Conservation (phyloP, 2,113 vertebrate species). For the Ahaetulla prasina region DNA sequence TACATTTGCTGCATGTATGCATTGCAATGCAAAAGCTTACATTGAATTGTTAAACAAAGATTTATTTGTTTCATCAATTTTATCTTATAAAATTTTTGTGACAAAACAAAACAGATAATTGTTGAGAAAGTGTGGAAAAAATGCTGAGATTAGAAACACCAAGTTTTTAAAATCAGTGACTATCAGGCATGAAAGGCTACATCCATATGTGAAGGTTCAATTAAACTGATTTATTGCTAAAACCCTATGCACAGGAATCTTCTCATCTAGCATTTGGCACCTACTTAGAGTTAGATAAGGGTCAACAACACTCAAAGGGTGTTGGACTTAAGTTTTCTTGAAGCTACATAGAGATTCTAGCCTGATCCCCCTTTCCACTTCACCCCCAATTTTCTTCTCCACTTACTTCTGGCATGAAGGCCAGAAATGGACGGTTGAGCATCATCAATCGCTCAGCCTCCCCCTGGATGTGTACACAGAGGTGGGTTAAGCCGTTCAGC, state of each 20-base stretch:
- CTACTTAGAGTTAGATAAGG: not conserved
- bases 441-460: not conserved
- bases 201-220: not conserved
- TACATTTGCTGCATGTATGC: not conserved
- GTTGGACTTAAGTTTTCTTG: not conserved
- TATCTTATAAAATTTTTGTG: not conserved
- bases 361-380: not conserved
- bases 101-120: not conserved
- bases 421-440: not conserved
- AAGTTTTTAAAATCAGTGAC: not conserved
- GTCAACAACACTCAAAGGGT: not conserved
- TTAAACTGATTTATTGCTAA: not conserved
- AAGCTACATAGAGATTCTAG: not conserved
- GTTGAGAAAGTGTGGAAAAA: not conserved
- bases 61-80: not conserved
- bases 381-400: not conserved
- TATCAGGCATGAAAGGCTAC: not conserved
- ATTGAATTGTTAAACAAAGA: not conserved
- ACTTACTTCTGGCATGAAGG: not conserved
- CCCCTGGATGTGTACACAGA: not conserved
- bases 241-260: not conserved
- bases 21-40: not conserved
- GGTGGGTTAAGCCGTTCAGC: not conserved
- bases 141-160: not conserved
- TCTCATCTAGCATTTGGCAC: not conserved